Evolutionary conservation across 2,888 invertebrate genomes (phyloP), one percentile per base, ranked within the genome.

Genomic region (Psylliodes chrysocephalus): DNA sequence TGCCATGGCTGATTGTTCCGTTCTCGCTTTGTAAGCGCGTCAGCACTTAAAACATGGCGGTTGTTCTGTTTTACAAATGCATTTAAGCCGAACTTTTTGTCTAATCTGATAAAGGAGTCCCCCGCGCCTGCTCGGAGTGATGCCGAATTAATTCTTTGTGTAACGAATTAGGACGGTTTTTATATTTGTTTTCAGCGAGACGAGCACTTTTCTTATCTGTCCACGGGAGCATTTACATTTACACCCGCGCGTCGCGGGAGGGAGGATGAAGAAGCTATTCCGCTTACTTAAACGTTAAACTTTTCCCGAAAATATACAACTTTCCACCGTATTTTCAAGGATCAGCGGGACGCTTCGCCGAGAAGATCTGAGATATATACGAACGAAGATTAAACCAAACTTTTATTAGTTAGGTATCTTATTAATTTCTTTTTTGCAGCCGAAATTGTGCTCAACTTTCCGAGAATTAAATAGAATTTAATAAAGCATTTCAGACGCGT

Each of bases 101-200:
- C 67, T 70, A 67, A 70, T 70, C 70, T 67, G 70, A 70, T 68
- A 67, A 70, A 64, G 67, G 56, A 66, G 63, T 62, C 68, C 64
- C 63, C 22, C 60, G 60, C 57, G 62, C 63, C 22, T 56, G 60
- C 57, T 60, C 44, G 57, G 60, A 47, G 57, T 53, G 55, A 64
- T 66, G 56, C 62, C 40, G 67, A 67, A 70, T 70, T 70, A 70
- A 70, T 70, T 70, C 65, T 67, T 64, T 65, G 70, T 63, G 67
- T 70, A 66, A 66, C 67, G 66, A 66, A 68, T 70, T 68, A 62
- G 64, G 64, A 68, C 61, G 66, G 67, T 66, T 70, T 67, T 70
- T 70, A 63, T 69, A 67, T 69, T 69, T 67, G 67, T 69, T 69
- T 68, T 66, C 54, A n/a, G 52, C 14, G 18, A 46, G 44, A 30